Evolutionary conservation across 2,797 vertebrate genomes (phyloP).

Genomic region (Monodelphis domestica): DNA sequence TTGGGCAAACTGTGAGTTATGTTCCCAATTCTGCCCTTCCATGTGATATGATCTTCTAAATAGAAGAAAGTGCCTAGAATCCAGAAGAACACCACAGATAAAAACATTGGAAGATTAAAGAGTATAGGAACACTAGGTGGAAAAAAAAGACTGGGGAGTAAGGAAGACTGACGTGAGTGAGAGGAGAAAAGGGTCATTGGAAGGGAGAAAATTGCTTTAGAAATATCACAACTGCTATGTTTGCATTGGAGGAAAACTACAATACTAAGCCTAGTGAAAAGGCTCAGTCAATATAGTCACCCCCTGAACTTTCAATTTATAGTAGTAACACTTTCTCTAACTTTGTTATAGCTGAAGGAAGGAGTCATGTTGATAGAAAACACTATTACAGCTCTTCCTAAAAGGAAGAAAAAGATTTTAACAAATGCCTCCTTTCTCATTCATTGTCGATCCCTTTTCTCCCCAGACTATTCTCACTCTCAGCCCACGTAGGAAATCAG

Average conservation of each 20-base stretch:
- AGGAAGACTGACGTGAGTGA: neutral
- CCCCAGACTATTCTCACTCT: conserved; percentile 67
- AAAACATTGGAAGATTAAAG: conserved; percentile 18
- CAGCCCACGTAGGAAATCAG: conserved; percentile 53
- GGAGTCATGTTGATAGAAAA: conserved; percentile 78
- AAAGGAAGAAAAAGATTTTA: conserved; percentile 68
- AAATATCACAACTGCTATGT: conserved; percentile 41
- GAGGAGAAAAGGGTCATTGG: conserved; percentile 1
- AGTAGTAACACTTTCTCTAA: conserved; percentile 53
- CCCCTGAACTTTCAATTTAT: conserved; percentile 67
- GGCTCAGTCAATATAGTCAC: conserved; percentile 54
- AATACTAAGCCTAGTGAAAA: conserved; percentile 64
- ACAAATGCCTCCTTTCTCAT: conserved; percentile 60
- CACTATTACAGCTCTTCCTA: conserved; percentile 62
- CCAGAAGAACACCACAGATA: neutral
- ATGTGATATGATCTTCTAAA: conserved; percentile 29
- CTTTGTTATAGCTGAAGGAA: conserved; percentile 55
- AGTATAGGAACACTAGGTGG: neutral
- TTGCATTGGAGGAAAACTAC: conserved; percentile 58
- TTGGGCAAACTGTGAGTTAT: conserved; percentile 38
- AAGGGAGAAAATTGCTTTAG: conserved; percentile 68
- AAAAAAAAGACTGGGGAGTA: conserved; percentile 1
- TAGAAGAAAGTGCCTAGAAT: conserved; percentile 4
- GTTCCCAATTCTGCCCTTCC: neutral
- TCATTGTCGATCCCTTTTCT: conserved; percentile 66